Percentiles rank a stretch among this genome's conserved stretches.
phyloP scores from a whole-genome alignment of 2,797 vertebrate genomes.

The Chelidonichthys spinosus region DNA sequence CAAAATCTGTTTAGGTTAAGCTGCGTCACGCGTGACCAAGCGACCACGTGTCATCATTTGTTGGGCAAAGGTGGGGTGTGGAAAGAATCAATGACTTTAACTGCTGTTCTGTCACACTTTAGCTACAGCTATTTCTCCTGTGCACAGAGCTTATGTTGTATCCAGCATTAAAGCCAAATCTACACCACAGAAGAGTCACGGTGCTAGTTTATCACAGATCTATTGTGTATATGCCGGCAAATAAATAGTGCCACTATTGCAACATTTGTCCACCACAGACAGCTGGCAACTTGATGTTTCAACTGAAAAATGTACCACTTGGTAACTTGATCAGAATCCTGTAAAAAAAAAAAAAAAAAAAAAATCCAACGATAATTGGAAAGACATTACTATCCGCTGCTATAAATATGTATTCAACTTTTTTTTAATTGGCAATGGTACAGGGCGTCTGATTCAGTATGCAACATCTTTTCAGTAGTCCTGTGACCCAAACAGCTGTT shows the following conservation, averaged over 20 bases:
- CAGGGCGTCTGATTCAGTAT: no score
- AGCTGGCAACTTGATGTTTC: no score
- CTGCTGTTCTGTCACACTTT: slow-evolving; percentile 3
- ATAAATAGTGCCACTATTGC: no score
- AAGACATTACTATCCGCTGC: not conserved
- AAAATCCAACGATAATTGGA: not conserved
- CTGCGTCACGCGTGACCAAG: slow-evolving; percentile 19
- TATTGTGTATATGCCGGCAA: no score
- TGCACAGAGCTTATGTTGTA: not conserved
- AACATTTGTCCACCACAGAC: no score
- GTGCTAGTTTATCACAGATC: not conserved
- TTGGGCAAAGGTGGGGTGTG: not conserved
- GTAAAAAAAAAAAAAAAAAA: no score
- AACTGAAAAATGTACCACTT: not conserved
- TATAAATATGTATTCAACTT: no score
- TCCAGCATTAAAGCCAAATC: not conserved
- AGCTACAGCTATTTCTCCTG: not conserved
- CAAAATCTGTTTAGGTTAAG: slow-evolving; percentile 23
- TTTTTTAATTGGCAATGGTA: no score
- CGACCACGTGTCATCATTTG: slow-evolving; percentile 31
- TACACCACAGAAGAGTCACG: not conserved
- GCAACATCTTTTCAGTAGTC: no score
- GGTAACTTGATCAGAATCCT: not conserved
- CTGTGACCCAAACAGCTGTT: no score
- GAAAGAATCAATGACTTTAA: slow-evolving; percentile 4